Evolutionary conservation across 2,113 vertebrate genomes (phyloP), one percentile per base, ranked within the genome.

Genomic region (Coptodon rendalli): DNA sequence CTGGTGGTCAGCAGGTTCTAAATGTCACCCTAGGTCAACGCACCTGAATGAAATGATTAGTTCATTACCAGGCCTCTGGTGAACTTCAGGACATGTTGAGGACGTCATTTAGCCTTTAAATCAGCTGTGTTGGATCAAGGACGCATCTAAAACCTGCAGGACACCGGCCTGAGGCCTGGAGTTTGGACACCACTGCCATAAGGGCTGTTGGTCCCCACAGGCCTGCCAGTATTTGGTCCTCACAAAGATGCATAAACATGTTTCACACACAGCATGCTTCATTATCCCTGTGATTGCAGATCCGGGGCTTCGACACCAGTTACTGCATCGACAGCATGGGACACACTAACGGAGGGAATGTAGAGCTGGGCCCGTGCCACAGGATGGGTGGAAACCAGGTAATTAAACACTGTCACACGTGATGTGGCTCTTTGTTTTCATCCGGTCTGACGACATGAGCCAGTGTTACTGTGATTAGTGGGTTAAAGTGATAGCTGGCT

Each of bases 251-350:
- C 53, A 56, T 66, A 3, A 66, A 36, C 61, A n/a, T 12, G 61
- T 1, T n/a, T 27, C 13, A 48, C 63, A 38, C 24, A 48, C 43
- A 61, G 53, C 76, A 84, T 53, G 81, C 71, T 17, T 13, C 19
- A 40, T 14, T 38, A 10, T 56, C 0, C 4, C 10, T 29, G 45
- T 45, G 48, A 5, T 53, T 9, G 50, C 92, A 99, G 99, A 96
- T 99, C 50, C 96, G 98, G 88, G 98, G 98, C 57, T 97, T 97
- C 73, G 99, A 99, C 85, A 97, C 97, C 1, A 95, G 95, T 53
- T 99, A 99, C 94, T 99, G 99, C 93, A 99, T 99, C 0, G 99
- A 99, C 90, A 99, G 99, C 94, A 99, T 99, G 99, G 99, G 98
- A 7, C 98, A 97, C 92, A 99, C 97, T 6, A 98, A 99, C 0